Conservation (phyloP, 2,797 vertebrate genomes). For the Xenopus petersii region DNA sequence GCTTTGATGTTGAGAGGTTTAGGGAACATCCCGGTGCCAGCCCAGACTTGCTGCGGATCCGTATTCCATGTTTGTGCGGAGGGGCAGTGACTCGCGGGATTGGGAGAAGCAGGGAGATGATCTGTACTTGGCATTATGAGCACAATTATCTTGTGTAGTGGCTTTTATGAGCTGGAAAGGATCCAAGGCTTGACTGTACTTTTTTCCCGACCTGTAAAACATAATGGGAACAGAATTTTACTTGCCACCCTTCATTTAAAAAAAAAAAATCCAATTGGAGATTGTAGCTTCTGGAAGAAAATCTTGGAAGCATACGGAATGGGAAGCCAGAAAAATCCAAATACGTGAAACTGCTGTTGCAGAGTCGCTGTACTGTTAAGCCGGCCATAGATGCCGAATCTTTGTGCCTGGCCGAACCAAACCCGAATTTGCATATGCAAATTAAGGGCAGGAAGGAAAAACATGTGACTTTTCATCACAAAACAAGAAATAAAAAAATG, state of each 20-base stretch:
- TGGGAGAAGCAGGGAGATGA: neutral
- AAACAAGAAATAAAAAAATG: too few relatives aligned
- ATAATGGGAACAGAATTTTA: neutral
- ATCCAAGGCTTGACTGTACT: neutral
- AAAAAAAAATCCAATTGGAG: too few relatives aligned
- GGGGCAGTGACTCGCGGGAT: constrained; percentile 11
- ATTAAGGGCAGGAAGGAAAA: too few relatives aligned
- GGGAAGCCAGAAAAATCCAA: too few relatives aligned
- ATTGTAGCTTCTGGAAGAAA: neutral
- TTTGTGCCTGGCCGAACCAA: too few relatives aligned
- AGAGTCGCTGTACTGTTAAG: too few relatives aligned
- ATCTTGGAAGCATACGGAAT: too few relatives aligned
- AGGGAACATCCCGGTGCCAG: constrained; percentile 22
- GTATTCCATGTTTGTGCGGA: neutral
- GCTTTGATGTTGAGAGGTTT: constrained; percentile 23
- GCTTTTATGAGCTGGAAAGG: constrained; percentile 2
- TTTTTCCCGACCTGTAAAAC: neutral
- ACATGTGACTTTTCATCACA: too few relatives aligned
- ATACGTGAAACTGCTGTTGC: too few relatives aligned
- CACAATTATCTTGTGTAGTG: neutral
- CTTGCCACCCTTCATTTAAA: neutral
- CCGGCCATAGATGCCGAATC: too few relatives aligned
- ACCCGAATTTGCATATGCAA: too few relatives aligned
- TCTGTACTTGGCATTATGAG: neutral
- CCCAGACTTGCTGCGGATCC: constrained; percentile 8